phyloP scores from a whole-genome alignment of 2,797 vertebrate species.

The Cottoperca gobio region DNA sequence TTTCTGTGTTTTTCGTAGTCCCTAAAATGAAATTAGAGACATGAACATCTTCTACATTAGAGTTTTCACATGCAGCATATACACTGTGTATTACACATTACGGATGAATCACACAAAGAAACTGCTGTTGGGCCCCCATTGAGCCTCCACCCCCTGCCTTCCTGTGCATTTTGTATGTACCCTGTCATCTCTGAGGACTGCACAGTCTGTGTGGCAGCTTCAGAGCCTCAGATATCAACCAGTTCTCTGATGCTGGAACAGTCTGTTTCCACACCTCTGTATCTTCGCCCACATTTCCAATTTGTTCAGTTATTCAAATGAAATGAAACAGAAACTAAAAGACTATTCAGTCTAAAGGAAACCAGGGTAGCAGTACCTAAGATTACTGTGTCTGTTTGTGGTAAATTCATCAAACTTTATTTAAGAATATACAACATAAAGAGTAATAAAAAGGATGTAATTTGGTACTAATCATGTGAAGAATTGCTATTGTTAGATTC shows the following conservation, averaged over 20 bases:
- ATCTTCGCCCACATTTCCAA: not conserved
- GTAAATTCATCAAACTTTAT: not conserved
- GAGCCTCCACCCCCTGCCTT: not conserved
- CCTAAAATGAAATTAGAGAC: not conserved
- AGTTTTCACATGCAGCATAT: not conserved
- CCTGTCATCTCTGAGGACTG: no score
- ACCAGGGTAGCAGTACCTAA: no score
- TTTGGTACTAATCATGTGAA: no score
- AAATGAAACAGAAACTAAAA: not conserved
- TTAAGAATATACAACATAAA: not conserved
- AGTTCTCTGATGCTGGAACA: no score
- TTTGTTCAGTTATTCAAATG: not conserved
- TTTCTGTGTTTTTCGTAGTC: not conserved
- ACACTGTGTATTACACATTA: not conserved
- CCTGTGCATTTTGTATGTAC: not conserved
- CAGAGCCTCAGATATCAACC: not conserved
- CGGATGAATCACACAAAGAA: not conserved
- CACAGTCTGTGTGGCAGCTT: not conserved
- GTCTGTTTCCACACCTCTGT: not conserved
- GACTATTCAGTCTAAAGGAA: not conserved
- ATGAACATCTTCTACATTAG: not conserved
- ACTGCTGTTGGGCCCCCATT: not conserved
- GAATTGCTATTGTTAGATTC: no score
- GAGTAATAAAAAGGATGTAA: no score
- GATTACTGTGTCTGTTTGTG: not conserved